Conservation (phyloP, 2,888 invertebrate genomes). For the Volucella zonaria region DNA sequence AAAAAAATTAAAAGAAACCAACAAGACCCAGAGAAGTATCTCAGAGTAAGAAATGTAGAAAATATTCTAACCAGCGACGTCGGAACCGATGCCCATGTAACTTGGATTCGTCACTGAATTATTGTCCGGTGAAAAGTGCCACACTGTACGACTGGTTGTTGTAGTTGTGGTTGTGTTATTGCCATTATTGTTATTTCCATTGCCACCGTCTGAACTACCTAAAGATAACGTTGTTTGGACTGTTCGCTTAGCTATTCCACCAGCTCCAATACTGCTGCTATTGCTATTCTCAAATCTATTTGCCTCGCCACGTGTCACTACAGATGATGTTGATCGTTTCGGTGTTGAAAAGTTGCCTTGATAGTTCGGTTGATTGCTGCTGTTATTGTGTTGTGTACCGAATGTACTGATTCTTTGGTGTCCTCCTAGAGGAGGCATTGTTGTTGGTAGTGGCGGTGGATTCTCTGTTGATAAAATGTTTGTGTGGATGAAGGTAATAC, state of each 20-base stretch:
- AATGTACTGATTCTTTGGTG: constrained; percentile 74
- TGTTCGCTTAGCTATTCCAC: constrained; percentile 77
- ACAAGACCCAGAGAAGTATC: constrained; percentile 3
- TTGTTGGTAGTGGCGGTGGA: constrained; percentile 82
- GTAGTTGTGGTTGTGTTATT: constrained; percentile 72
- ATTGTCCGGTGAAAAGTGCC: constrained; percentile 81
- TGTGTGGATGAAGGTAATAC: not conserved
- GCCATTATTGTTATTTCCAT: constrained; percentile 67
- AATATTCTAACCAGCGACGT: constrained; percentile 81
- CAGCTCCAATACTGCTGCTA: constrained; percentile 77
- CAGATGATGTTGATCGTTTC: constrained; percentile 65
- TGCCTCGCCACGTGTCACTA: constrained; percentile 53
- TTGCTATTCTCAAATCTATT: constrained; percentile 50
- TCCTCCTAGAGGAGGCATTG: constrained; percentile 81
- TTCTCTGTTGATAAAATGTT: constrained; percentile 77
- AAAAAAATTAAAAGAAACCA: constrained; percentile 13
- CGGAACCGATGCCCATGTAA: constrained; percentile 82
- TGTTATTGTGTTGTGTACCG: constrained; percentile 68
- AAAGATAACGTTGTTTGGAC: constrained; percentile 66
- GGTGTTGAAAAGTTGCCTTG: constrained; percentile 73
- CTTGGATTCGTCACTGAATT: constrained; percentile 82
- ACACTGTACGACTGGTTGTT: constrained; percentile 81
- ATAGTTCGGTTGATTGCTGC: constrained; percentile 72
- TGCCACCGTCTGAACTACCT: constrained; percentile 47
- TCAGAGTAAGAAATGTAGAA: constrained; percentile 24